Evolutionary conservation across 2,888 invertebrate genomes (phyloP), one percentile per base, ranked within the genome.

Genomic region (Megamerina dolium): DNA sequence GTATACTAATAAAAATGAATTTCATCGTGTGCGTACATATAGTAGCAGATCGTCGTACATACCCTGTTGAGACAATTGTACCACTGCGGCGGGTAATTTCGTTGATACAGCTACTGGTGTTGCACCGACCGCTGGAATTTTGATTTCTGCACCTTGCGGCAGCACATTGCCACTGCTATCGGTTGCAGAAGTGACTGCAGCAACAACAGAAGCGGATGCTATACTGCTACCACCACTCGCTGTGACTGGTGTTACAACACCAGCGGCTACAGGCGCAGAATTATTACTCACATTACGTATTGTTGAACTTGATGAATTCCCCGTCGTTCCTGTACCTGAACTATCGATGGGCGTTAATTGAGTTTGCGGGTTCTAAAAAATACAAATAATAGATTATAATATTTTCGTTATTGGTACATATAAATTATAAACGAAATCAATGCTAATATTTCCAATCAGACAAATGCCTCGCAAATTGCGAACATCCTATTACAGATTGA

Each of bases 31-130:
- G n/a, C n/a, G n/a, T n/a, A n/a, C n/a, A n/a, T n/a, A n/a, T n/a
- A n/a, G n/a, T n/a, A n/a, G n/a, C n/a, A n/a, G n/a, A n/a, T n/a
- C 30, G 23, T 20, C 43, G 16, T 17, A 43, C 57, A 63, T 70
- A 78, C 78, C 78, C 75, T 78, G 78, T 59, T 77, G 77, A 50
- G 69, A 74, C 47, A 80, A 72, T 60, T 81, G 79, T 41, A 79
- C 76, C 48, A 81, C 79, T 40, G 79, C 77, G 37, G 80, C 77
- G 36, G 81, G 79, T 47, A 81, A 63, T 37, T 75, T 73, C 3
- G 79, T 77, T 19, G 80, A 76, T 26, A 79, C 75, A 12, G 82
- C 77, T 42, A 81, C 75, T 12, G 80, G 77, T 31, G 80, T 79
- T 40, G 72, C 74, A 41, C 78, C 77, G 49, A 76, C 73, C 12